phyloP scores from a whole-genome alignment of 2,888 invertebrate genomes.

The Globia sparganii region DNA sequence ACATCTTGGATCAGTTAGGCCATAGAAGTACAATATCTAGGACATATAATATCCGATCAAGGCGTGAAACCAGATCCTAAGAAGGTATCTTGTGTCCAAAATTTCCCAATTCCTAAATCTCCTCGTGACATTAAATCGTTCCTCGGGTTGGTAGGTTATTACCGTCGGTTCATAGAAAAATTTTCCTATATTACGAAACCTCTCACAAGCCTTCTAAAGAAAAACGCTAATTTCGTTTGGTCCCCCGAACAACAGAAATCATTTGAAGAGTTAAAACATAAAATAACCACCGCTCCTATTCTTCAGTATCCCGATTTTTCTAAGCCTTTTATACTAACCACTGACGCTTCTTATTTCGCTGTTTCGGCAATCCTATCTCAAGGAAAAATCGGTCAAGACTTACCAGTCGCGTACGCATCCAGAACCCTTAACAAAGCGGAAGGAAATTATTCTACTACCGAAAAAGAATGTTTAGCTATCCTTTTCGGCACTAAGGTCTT shows the following conservation, averaged over 20 bases:
- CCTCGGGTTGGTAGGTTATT: too few species aligned
- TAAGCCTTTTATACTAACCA: constrained; percentile 2
- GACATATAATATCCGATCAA: too few species aligned
- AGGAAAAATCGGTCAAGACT: background rate
- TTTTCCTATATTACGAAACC: too few species aligned
- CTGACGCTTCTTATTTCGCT: constrained; percentile 18
- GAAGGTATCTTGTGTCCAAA: too few species aligned
- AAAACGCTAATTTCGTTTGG: too few species aligned
- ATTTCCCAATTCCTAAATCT: too few species aligned
- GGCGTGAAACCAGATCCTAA: too few species aligned
- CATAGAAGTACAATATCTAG: too few species aligned
- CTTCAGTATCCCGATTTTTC: constrained; percentile 8
- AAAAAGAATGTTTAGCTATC: constrained; percentile 5
- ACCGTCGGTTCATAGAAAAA: too few species aligned
- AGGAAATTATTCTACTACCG: background rate
- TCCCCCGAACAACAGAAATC: too few species aligned
- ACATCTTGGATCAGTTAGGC: constrained; percentile 10
- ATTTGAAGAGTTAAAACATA: background rate
- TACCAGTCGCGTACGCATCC: background rate
- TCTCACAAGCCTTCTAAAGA: too few species aligned
- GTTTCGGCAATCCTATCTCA: background rate
- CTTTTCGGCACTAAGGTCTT: constrained; percentile 10
- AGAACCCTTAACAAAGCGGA: background rate
- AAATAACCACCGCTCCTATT: background rate
- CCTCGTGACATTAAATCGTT: too few species aligned